These are phyloP conservation scores for Malaclemys terrapin DNA, from an alignment of 2,113 vertebrate species.

Conservation along the genomic window DNA sequence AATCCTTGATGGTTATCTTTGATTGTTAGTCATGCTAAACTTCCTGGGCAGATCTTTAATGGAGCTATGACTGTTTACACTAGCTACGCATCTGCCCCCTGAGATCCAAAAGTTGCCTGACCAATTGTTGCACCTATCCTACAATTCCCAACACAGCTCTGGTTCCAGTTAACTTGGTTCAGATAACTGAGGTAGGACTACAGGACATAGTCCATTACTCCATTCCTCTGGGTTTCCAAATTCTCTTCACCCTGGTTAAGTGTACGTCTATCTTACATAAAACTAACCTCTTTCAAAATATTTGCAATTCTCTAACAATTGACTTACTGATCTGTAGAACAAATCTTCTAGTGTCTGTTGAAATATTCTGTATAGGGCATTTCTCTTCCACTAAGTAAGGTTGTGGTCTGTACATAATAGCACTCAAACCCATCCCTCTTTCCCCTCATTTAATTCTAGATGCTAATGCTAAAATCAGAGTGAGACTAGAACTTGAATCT, in stretches of 20 bases:
- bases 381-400: neutral
- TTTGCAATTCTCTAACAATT: neutral
- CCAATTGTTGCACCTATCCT: neutral
- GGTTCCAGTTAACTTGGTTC: neutral
- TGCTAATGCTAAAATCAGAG: neutral
- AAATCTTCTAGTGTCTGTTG: neutral
- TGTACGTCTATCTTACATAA: neutral
- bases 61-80: neutral
- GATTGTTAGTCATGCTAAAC: neutral
- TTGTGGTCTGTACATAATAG: neutral
- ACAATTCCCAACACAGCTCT: neutral
- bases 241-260: neutral
- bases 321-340: neutral
- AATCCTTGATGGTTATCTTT: neutral
- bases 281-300: neutral
- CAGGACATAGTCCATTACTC: neutral
- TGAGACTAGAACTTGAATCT: neutral
- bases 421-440: neutral
- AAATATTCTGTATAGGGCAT: neutral
- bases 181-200: neutral
- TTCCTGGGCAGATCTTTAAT: neutral
- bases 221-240: neutral
- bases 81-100: neutral
- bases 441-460: neutral
- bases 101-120: neutral